Evolutionary conservation across 2,113 vertebrate genomes (phyloP), one percentile per base, ranked within the genome.

Genomic region (Lipophrys pholis): DNA sequence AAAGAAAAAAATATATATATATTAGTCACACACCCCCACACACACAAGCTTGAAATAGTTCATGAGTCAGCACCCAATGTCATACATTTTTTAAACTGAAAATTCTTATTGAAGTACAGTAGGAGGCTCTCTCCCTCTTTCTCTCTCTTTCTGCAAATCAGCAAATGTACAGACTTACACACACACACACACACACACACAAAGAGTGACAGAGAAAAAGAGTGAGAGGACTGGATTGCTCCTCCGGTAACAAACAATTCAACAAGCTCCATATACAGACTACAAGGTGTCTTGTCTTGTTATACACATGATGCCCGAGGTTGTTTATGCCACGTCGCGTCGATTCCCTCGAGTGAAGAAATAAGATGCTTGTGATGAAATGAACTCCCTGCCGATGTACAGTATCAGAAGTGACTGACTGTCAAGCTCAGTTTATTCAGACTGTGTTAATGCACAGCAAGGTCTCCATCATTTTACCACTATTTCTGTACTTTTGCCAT

Each of bases 31-130:
- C 21, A 68, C 35, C 5, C 63, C 45, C 42, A 15, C 6, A 39
- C 41, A 53, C 17, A 41, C 40, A 40, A 4, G 52, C 6, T 53
- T 14, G 0, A 30, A 40, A 64, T 46, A 76, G 17, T 74, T 40
- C 30, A 52, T 35, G 58, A 73, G 54, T 87, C 85, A 87, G 72
- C 76, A 74, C 43, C 75, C 83, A 74, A 21, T 0, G 0, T 2
- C 42, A 72, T 48, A 17, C 5, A 53, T 61, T 66, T 80, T 30
- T 77, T 16, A 43, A 58, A 41, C 54, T 3, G 60, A 67, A 73
- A 30, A 14, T 40, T 53, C n/a, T 42, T 41, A 59, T 56, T 2
- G 4, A 68, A 57, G 59, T 16, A 53, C 21, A 30, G 21, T 30
- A 30, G 51, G 76, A 51, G 17, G 16, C 52, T 75, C 11, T 60